Evolutionary conservation across 2,797 vertebrate genomes (phyloP).

Genomic region (Corythornis leucogaster): DNA sequence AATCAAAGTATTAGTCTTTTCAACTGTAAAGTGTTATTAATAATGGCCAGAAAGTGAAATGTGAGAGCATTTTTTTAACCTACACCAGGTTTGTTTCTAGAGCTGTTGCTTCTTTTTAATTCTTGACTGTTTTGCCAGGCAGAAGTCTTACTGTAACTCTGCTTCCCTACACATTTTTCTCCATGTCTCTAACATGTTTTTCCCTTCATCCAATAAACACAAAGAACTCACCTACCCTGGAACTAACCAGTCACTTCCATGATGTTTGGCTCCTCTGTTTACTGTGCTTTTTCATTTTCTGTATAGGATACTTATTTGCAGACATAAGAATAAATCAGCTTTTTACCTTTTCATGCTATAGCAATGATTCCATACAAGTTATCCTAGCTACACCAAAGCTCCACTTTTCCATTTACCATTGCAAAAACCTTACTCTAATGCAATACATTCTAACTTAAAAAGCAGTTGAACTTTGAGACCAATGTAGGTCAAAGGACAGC

Average conservation of each 20-base stretch:
- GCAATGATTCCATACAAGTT: neutral
- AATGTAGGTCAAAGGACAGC: neutral
- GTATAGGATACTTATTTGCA: neutral
- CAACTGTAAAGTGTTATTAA: neutral
- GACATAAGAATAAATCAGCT: neutral
- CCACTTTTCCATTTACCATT: neutral
- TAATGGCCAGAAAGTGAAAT: neutral
- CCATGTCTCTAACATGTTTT: too few species aligned
- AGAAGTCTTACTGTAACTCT: neutral
- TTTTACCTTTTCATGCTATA: neutral
- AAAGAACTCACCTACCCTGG: neutral
- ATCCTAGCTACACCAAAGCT: neutral
- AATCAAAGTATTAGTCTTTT: neutral
- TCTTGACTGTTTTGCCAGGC: neutral
- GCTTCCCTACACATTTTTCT: neutral
- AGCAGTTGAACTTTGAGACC: neutral
- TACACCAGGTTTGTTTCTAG: neutral
- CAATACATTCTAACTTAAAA: accelerated
- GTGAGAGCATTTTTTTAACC: neutral
- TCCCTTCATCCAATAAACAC: neutral
- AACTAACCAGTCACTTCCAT: neutral
- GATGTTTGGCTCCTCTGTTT: neutral
- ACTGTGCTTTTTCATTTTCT: neutral
- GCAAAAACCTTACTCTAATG: neutral
- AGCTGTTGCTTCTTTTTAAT: neutral